Conservation (phyloP, 2,113 vertebrate species). For the Butastur rufipennis region DNA sequence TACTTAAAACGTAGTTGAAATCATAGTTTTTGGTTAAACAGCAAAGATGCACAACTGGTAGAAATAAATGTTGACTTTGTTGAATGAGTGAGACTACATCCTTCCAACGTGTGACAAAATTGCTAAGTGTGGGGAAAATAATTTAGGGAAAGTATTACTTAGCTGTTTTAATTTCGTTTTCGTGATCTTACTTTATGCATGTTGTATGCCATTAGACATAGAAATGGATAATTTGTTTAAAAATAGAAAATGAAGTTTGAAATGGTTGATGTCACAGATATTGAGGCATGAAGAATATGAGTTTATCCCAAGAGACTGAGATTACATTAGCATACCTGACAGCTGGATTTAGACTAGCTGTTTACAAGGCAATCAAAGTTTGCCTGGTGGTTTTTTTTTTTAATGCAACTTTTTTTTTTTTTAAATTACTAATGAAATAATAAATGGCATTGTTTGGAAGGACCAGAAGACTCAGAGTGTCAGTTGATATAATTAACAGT, state of each 20-base stretch:
- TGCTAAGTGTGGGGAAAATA: neutral
- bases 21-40: neutral
- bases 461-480: neutral
- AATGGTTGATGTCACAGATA: neutral
- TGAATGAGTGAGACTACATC: accelerated
- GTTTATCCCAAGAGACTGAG: neutral
- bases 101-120: neutral
- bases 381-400: too few relatives aligned
- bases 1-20: neutral
- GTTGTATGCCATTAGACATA: accelerated
- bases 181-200: accelerated
- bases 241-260: neutral
- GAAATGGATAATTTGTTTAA: neutral
- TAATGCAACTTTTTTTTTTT: neutral
- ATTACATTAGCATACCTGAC: neutral
- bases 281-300: neutral
- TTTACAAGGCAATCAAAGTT: neutral
- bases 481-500: neutral
- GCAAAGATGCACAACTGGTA: accelerated
- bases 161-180: neutral
- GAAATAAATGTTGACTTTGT: neutral
- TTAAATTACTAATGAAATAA: neutral
- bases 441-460: neutral
- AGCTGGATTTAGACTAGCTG: neutral
- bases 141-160: accelerated